phyloP scores from a whole-genome alignment of 2,113 vertebrate species.

The Podilymbus podiceps region DNA sequence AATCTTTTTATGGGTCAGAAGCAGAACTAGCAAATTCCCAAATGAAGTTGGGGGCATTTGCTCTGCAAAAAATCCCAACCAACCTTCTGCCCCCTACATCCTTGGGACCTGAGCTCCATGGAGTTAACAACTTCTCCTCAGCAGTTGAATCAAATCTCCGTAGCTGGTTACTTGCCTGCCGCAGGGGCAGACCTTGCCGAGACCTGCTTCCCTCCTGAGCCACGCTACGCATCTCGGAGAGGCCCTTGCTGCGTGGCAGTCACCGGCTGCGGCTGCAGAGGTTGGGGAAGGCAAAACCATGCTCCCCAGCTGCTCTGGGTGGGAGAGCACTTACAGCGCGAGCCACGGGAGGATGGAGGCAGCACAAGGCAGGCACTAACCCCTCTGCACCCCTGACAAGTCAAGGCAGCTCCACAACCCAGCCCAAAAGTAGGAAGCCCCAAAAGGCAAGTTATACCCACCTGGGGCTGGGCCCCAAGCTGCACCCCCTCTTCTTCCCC shows the following conservation, averaged over 20 bases:
- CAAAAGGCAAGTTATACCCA: background rate
- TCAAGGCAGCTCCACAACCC: background rate
- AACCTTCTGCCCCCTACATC: background rate
- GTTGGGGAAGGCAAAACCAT: background rate
- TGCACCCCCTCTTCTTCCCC: background rate
- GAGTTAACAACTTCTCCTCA: background rate
- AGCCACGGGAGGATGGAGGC: background rate
- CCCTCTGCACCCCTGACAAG: background rate
- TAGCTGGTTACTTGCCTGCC: background rate
- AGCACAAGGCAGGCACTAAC: background rate
- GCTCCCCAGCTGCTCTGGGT: background rate
- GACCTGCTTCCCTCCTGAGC: background rate
- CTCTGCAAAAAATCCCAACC: background rate
- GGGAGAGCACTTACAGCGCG: background rate
- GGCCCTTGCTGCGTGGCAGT: background rate
- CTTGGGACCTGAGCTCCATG: background rate
- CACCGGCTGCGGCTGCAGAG: background rate
- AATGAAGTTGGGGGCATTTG: background rate
- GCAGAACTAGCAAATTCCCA: background rate
- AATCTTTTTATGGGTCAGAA: background rate
- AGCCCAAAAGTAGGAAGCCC: background rate
- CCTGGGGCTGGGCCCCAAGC: background rate
- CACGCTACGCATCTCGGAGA: accelerated
- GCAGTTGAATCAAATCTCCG: background rate
- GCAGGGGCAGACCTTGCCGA: background rate